Evolutionary conservation across 2,113 vertebrate genomes (phyloP), one percentile per base, ranked within the genome.

Genomic region (Monopterus albus): DNA sequence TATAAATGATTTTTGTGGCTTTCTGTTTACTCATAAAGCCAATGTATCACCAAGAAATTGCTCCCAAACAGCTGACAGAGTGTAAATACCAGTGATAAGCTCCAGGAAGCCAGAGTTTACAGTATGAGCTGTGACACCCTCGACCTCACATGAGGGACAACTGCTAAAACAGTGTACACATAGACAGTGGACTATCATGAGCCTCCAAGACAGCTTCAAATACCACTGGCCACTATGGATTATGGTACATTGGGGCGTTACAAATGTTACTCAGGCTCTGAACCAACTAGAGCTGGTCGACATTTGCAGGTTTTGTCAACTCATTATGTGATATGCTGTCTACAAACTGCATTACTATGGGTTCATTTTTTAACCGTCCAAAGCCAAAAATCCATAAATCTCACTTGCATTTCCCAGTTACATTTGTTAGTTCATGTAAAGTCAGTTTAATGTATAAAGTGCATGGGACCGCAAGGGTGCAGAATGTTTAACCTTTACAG

Each of bases 1-100:
- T 61, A 29, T 42, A 42, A 68, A 57, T n/a, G 50, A 65, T 70
- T 49, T 69, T 38, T 56, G 60, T 13, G 59, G 84, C 50, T 33
- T 46, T 63, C 39, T 43, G 47, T 39, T n/a, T 36, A 42, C 64
- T 36, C 20, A 31, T 31, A 6, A 31, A 31, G 5, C 8, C 29
- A 31, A 31, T 31, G 5, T 31, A 31, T 31, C 29, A 31, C 29
- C 29, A 31, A 31, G 8, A 31, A 31, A 31, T 31, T 31, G 29
- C 29, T 31, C 29, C 29, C 29, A 31, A n/a, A n/a, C n/a, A n/a
- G n/a, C n/a, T n/a, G n/a, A n/a, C n/a, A n/a, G n/a, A n/a, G n/a
- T n/a, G n/a, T n/a, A n/a, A n/a, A n/a, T 25, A 14, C 20, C 21
- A 14, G 45, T 14, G 45, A 23, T 13, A 14, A 25, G 23, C 20